Percentiles rank a stretch among this genome's conserved stretches.
These are phyloP conservation scores for Columba guinea DNA, from an alignment of 2,797 vertebrate genomes.

Conservation along the genomic window DNA sequence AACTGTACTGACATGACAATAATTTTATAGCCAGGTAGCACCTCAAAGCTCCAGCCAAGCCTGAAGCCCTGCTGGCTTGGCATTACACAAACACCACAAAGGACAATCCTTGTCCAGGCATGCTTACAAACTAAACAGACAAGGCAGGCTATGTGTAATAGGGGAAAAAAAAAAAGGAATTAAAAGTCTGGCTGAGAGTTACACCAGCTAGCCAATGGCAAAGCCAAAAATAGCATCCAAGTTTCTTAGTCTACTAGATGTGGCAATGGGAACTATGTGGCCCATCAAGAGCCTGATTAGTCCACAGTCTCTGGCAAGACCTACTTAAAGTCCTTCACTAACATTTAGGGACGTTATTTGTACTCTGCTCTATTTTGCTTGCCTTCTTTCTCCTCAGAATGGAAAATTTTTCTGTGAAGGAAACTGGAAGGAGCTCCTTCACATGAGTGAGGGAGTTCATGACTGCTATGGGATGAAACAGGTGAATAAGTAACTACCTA, in stretches of 20 bases:
- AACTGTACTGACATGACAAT: neutral
- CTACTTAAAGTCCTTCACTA: neutral
- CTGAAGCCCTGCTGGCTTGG: neutral
- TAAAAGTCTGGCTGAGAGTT: constrained; percentile 14
- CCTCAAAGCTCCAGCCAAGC: neutral
- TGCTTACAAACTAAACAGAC: constrained; percentile 34
- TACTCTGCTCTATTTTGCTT: neutral
- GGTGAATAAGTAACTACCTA: neutral
- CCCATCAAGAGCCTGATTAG: constrained; percentile 3
- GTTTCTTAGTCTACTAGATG: constrained; percentile 15
- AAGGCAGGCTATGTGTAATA: neutral
- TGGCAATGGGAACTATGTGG: neutral
- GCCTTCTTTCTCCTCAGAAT: neutral
- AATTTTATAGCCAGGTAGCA: neutral
- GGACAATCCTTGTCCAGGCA: constrained; percentile 10
- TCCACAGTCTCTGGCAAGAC: constrained; percentile 6
- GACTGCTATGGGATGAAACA: neutral
- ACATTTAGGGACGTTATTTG: neutral
- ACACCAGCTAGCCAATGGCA: constrained; percentile 8
- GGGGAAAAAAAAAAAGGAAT: constrained; percentile 43
- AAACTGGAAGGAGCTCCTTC: neutral
- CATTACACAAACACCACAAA: neutral
- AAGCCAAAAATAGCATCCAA: constrained; percentile 39
- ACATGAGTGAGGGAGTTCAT: neutral
- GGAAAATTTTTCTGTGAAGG: neutral